Evolutionary conservation across 2,797 vertebrate species (phyloP).

Genomic region (Molossus alvarezi): DNA sequence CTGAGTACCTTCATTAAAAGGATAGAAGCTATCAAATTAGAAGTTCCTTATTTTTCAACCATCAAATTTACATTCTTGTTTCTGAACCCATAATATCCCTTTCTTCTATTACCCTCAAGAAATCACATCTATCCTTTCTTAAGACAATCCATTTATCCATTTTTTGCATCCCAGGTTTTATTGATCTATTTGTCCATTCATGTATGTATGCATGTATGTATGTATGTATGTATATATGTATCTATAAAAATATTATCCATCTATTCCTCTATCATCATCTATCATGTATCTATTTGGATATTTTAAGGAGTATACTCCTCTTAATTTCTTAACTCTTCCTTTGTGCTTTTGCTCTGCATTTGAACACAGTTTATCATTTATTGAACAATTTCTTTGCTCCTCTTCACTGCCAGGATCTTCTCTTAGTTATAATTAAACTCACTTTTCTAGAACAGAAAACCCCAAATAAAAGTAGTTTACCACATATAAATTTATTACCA

Average conservation of each 20-base stretch:
- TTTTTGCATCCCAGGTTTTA: neutral
- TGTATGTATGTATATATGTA: neutral
- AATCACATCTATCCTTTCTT: neutral
- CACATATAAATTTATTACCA: neutral
- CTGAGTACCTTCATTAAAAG: neutral
- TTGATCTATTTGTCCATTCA: neutral
- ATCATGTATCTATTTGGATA: neutral
- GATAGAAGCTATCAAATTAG: neutral
- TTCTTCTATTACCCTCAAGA: neutral
- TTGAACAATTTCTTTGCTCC: neutral
- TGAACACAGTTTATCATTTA: neutral
- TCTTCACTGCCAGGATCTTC: neutral
- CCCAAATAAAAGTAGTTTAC: neutral
- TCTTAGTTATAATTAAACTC: conserved; percentile 7
- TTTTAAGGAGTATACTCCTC: neutral
- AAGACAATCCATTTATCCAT: neutral
- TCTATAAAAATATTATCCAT: neutral
- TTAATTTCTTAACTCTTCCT: neutral
- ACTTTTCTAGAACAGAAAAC: neutral
- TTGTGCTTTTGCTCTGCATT: neutral
- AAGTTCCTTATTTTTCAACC: neutral
- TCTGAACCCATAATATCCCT: neutral
- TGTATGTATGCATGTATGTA: neutral
- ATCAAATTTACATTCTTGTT: neutral
- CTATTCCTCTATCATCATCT: neutral